Evolutionary conservation across 2,113 vertebrate species (phyloP), one percentile per base, ranked within the genome.

Genomic region (Thalassoma bifasciatum): DNA sequence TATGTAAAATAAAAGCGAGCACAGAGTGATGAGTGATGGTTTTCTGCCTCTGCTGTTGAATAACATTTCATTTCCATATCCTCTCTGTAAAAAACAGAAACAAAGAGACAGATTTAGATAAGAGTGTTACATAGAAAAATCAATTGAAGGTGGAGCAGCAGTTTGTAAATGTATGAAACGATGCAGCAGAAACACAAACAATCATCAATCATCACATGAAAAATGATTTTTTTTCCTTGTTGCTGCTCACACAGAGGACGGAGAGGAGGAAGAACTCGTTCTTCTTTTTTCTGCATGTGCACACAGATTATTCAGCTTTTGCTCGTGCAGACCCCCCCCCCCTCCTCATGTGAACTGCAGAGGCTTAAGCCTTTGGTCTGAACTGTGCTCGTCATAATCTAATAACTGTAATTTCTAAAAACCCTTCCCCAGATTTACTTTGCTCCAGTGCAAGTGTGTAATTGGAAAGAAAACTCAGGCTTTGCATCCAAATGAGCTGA

Each of bases 401-500:
- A 88, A 89, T 91, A 86, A 91, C 82, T 76, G 58, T 86, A 87
- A 87, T 89, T 89, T 89, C 76, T 71, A 72, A 88, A 84, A 88
- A 65, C 62, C 79, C 66, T 30, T 81, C 66, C 72, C 78, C 81
- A 54, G 83, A 88, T 90, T 81, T 72, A 83, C 83, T 89, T 66
- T 88, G 85, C 85, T 86, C 81, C 62, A 78, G 76, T 86, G 77
- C 72, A 74, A 83, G 74, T 85, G 84, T 88, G 86, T 89, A 88
- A 89, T 87, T 90, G 85, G 85, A 89, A 79, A 68, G 76, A 83
- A 86, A 82, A 79, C 77, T 77, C 67, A 14, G 67, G 89, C 81
- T 86, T 86, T 90, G 83, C 86, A 90, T 88, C 58, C 83, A 78
- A 88, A 90, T 88, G 83, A 90, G 85, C 64, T 72, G 80, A 82